Evolutionary conservation across 2,888 invertebrate species (phyloP), one percentile per base, ranked within the genome.

Genomic region (Pomacea canaliculata): DNA sequence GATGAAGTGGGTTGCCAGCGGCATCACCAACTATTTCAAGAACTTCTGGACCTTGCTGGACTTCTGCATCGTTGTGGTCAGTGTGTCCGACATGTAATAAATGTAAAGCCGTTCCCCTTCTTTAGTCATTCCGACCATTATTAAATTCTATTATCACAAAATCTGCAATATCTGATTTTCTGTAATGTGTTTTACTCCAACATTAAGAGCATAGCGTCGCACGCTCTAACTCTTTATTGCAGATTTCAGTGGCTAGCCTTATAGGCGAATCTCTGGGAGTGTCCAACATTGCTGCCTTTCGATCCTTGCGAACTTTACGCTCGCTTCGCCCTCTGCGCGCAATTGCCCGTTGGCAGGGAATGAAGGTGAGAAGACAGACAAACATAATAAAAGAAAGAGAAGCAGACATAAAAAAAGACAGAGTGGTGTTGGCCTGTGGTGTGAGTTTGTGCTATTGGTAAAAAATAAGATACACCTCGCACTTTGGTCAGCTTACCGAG

Each of bases 1-100:
- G 85, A 93, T 98, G 83, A 98, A 98, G 91, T 97, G 97, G 97
- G 92, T 97, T 85, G 97, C 97, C 18, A 93, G 96, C 91, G 98
- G 98, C 85, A 95, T 97, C 92, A 95, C 96, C 91, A 95, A 95
- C 93, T 98, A 98, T 92, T 98, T 98, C 91, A 96, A 97, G 78
- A 96, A 95, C 92, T 96, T 97, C 92, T 98, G 98, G 98, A 97
- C 97, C 76, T 94, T 97, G 85, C 92, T 98, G 90, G 98, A 98
- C 93, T 97, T 97, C 92, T 94, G 96, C 89, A 98, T 98, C 91
- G 98, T 98, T 89, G 95, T 96, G 93, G 98, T 98, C 93, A 95
- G 97, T 95, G 92, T 49, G 9, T 63, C 27, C 63, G 2, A 56
- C 51, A 10, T 56, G 51, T 7, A 56, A 56, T 56, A 16, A 13